Base-by-base conservation (phyloP, 1,140 invertebrate species). In the Drosophila grimshawi region DNA sequence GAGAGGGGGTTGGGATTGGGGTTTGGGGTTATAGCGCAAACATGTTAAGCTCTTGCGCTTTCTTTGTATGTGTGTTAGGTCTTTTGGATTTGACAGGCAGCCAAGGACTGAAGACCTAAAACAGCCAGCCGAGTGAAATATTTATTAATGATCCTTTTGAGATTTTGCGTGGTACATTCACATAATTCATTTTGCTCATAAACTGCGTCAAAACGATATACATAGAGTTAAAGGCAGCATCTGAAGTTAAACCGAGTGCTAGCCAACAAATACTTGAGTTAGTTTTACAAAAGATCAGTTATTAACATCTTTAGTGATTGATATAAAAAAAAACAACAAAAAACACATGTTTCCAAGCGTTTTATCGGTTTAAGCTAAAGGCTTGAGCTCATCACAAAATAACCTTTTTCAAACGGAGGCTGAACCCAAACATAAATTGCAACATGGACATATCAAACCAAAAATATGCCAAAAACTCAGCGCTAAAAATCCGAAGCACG, bases 131-230 rank as follows among this genome's bases (percentile, higher is more conserved):
- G 48, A 74, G 66, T 78, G 62, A 75, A 82, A 72, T 82, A 82
- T 88, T 86, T 86, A 86, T 86, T 88, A 88, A 88, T 86, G 83
- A 82, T 88, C 79, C 68, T 88, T 80, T 82, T 76, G 56, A 73
- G 79, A 82, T 67, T 82, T 82, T 55, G 76, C 76, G 51, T 80
- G 76, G 76, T 51, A 65, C 63, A 43, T 30, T 55, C 69, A 75
- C 82, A 86, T 81, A 86, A 81, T 70, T 86, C 78, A 86, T 67
- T 62, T 75, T 52, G 61, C 59, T 59, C 78, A 76, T 78, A 86
- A 78, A 65, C 49, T 60, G 55, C 35, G 43, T 60, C 3, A 39
- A 62, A 57, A 43, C 1, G 39, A n/a, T 43, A n/a, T 3, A 43
- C 4, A 43, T n/a, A 43, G n/a, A 43, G 6, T 41, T 41, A 10